Evolutionary conservation across 2,113 vertebrate species (phyloP), one percentile per base, ranked within the genome.

Genomic region (Serinus canaria): DNA sequence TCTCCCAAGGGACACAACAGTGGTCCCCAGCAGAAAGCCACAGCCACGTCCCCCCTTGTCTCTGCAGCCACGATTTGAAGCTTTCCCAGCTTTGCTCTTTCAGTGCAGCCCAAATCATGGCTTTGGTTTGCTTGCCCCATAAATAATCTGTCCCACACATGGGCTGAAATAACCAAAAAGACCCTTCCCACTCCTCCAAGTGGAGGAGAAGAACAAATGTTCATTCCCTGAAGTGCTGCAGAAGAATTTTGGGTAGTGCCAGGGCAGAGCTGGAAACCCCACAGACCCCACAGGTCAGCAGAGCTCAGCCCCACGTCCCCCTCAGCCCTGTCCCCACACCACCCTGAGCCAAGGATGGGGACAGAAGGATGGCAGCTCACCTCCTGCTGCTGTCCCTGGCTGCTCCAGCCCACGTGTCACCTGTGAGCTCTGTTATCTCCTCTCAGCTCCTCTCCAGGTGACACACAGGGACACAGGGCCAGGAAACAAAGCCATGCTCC

Each of bases 11-110:
- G 89, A 73, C 2, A 3, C 23, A 44, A 41, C 60, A 3, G 37
- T 78, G 89, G 1, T 70, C 30, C 75, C 64, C 64, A 72, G 83
- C 76, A 94, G 33, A 86, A 85, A 80, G 83, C 78, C 83, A 59
- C 67, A 84, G 93, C 81, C 53, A 14, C 0, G 7, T 47, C 25
- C 16, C 75, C 30, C 49, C 63, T 46, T 31, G 58, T 49, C 77
- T 23, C 81, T 58, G 49, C 80, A 75, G 69, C 72, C 5, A 3
- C 0, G 0, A 44, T 27, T 17, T 55, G 50, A 92, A 93, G 72
- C 33, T 92, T 88, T 88, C 68, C 86, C 64, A 68, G 70, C 62
- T 94, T 75, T 89, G 66, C 70, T 87, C 81, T 75, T 80, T 27
- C 68, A 70, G 39, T 6, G 30, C 27, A 89, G 73, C 58, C 66